Base-by-base conservation (phyloP, 2,888 invertebrate genomes). In the Drosophila tripunctata region DNA sequence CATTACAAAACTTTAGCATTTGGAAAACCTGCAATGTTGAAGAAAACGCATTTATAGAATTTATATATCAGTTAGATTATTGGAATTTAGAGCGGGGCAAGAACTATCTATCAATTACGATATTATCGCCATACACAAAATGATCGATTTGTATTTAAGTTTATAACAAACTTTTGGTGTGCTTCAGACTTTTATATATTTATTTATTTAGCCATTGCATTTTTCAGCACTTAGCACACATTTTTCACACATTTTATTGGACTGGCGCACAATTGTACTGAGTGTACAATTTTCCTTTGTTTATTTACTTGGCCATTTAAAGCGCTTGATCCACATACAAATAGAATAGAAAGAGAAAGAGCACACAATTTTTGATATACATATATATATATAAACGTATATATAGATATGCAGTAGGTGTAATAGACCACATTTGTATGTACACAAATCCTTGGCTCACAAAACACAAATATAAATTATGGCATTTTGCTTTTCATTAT, bases 231-330 rank as follows among this genome's bases (percentile, higher is more conserved):
- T 65, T 61, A 56, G 40, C 60, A 45, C 76, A 74, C 75, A 81
- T 87, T 87, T 80, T 75, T 80, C 85, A 80, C 80, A 81, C 80
- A 80, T 84, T 80, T 87, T 71, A 80, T 87, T 84, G 78, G 55
- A 44, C 75, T 76, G 35, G 50, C 75, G 36, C 55, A 41, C 66
- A 54, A n/a, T n/a, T n/a, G n/a, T n/a, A n/a, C 56, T 78, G 82
- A 78, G 80, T 86, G 84, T 80, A 78, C 85, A 87, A 81, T 78
- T 64, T 81, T 67, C 63, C 58, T 84, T 81, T 81, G 87, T 81
- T 81, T 81, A 81, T 81, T 81, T 81, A 81, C 81, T 81, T 78
- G 87, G 82, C 82, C 87, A 81, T 84, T 87, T 63, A 61, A 67
- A 60, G 45, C 65, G 60, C 45, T 38, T 83, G 87, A 83, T 86